Conservation (phyloP, 2,113 vertebrate genomes). For the Burhinus bistriatus region DNA sequence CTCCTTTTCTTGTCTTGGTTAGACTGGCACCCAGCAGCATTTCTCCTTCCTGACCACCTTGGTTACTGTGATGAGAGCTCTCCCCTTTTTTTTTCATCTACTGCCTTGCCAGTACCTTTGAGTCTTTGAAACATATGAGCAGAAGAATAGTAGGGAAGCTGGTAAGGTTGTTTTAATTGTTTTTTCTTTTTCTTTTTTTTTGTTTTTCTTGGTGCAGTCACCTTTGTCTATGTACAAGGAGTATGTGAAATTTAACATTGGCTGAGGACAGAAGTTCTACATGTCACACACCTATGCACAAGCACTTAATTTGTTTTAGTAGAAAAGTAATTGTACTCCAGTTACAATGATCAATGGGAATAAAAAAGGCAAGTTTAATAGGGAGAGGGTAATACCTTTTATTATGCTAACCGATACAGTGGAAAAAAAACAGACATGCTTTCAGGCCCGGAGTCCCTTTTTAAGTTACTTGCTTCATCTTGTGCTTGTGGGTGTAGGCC, state of each 20-base stretch:
- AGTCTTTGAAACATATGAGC: neutral
- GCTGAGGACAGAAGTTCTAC: neutral
- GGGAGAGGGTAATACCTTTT: neutral
- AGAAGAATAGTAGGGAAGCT: neutral
- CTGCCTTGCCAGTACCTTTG: neutral
- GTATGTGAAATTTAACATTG: neutral
- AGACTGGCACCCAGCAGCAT: neutral
- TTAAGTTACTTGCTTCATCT: neutral
- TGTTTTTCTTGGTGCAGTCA: neutral
- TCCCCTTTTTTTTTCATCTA: neutral
- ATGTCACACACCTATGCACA: neutral
- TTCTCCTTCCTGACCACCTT: neutral
- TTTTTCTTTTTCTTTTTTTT: neutral
- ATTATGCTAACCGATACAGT: neutral
- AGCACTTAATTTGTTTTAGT: neutral
- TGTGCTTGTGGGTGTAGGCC: neutral
- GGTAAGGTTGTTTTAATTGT: neutral
- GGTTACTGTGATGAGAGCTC: neutral
- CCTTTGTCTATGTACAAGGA: neutral
- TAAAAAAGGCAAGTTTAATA: neutral
- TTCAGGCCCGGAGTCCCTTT: neutral
- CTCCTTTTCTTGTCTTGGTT: neutral
- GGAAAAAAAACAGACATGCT: neutral
- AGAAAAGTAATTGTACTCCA: neutral
- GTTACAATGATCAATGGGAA: neutral